Conservation (phyloP, 2,797 vertebrate species). For the Hydrocynus forskahlii region DNA sequence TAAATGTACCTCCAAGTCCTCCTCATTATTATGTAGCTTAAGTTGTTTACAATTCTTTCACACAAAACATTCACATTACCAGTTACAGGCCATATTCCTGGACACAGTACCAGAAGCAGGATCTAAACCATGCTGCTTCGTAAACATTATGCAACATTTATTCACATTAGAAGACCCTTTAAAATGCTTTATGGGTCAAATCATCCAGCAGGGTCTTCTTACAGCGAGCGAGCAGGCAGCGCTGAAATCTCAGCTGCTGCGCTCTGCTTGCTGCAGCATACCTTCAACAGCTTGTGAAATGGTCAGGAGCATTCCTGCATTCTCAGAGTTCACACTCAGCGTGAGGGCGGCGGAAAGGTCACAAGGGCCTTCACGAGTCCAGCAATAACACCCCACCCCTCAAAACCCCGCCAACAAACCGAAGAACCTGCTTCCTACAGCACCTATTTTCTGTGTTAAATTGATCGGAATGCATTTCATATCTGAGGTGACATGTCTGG, state of each 20-base stretch:
- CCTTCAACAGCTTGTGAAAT: constrained; percentile 68
- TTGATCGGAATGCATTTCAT: background rate
- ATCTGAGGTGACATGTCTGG: constrained; percentile 1
- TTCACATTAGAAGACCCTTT: background rate
- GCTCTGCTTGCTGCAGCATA: constrained; percentile 59
- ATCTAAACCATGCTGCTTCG: background rate
- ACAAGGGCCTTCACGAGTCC: constrained; percentile 33
- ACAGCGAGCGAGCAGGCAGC: constrained; percentile 26
- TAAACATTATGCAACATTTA: constrained; percentile 10
- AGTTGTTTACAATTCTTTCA: background rate
- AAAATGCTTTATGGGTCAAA: constrained; percentile 28
- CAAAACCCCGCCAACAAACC: background rate
- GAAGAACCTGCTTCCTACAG: background rate
- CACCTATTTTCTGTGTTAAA: constrained; percentile 4
- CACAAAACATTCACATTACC: background rate
- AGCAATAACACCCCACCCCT: constrained; percentile 22
- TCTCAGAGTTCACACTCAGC: constrained; percentile 28
- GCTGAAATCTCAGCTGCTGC: constrained; percentile 47
- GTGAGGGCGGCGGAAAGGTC: constrained; percentile 17
- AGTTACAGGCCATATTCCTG: background rate
- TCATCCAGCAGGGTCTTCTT: constrained; percentile 31
- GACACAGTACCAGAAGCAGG: background rate
- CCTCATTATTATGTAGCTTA: background rate
- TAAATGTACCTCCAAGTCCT: background rate
- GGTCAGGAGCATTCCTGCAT: constrained; percentile 50